Percentiles rank a stretch among this genome's conserved stretches.
Evolutionary conservation across 2,797 vertebrate species (phyloP).

Genomic region (Pelodytes ibericus): DNA sequence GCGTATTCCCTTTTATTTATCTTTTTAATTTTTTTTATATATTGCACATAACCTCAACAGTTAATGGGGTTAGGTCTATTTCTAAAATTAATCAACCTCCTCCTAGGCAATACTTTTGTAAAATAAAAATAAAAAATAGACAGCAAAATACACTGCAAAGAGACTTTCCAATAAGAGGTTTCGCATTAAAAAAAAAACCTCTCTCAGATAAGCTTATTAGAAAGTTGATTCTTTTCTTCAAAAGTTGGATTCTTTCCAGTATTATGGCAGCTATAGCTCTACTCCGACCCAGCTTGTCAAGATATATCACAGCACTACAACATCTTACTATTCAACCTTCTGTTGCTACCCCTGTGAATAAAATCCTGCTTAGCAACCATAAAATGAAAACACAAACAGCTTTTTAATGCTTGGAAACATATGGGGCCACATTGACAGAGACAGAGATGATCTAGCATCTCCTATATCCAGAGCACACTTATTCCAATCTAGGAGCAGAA

Average conservation of each 20-base stretch:
- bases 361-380: constrained; percentile 28
- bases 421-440: constrained; percentile 6
- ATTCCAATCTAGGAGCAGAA: too few relatives aligned
- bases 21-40: too few relatives aligned
- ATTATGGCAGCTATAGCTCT: constrained; percentile 17
- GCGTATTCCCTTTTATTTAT: too few relatives aligned
- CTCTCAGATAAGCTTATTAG: not conserved
- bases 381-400: constrained; percentile 12
- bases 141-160: too few relatives aligned
- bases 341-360: constrained; percentile 21
- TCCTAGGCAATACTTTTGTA: too few relatives aligned
- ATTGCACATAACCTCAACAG: too few relatives aligned
- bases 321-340: constrained; percentile 27
- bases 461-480: too few relatives aligned
- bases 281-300: constrained; percentile 34
- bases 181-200: not conserved
- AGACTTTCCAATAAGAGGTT: too few relatives aligned
- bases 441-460: too few relatives aligned
- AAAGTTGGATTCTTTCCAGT: constrained; percentile 25
- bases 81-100: too few relatives aligned
- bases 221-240: not conserved
- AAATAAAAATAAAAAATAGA: too few relatives aligned
- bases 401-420: not conserved
- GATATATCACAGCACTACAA: constrained; percentile 4
- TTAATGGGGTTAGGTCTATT: too few relatives aligned